Evolutionary conservation across 2,113 vertebrate species (phyloP).

Genomic region (Phrynosoma blainvillii): DNA sequence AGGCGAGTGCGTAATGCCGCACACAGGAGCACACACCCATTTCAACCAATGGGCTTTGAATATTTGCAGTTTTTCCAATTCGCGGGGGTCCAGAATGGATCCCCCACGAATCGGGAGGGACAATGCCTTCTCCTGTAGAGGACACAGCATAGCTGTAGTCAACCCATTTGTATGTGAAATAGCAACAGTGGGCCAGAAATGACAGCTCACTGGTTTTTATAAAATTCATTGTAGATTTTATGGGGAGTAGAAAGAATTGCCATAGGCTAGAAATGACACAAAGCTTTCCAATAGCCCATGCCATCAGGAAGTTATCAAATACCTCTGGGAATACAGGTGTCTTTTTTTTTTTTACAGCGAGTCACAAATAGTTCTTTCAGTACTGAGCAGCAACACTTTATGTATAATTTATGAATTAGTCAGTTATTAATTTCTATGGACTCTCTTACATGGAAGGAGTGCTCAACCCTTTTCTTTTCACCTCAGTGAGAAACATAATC

Average conservation of each 20-base stretch:
- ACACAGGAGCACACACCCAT: too few relatives aligned
- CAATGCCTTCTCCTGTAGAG: background rate
- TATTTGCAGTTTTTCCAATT: too few relatives aligned
- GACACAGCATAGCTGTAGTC: conserved; percentile 30
- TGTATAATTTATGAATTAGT: background rate
- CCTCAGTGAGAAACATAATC: background rate
- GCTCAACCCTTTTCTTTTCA: background rate
- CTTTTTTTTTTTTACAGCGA: background rate
- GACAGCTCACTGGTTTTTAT: conserved; percentile 27
- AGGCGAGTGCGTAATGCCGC: too few relatives aligned
- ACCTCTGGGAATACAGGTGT: background rate
- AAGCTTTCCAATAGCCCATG: background rate
- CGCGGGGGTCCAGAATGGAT: too few relatives aligned
- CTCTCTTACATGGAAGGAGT: background rate
- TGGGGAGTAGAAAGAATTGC: conserved; percentile 43
- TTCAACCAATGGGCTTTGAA: too few relatives aligned
- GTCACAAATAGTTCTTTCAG: background rate
- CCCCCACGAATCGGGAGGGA: too few relatives aligned
- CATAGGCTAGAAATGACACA: background rate
- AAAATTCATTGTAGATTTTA: conserved; percentile 46
- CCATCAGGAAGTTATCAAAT: background rate
- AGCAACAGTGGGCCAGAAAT: background rate
- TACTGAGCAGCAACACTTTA: background rate
- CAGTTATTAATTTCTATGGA: background rate
- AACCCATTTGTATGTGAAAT: background rate